Conservation (phyloP, 2,888 invertebrate genomes). For the Drosophila macrospina region DNA sequence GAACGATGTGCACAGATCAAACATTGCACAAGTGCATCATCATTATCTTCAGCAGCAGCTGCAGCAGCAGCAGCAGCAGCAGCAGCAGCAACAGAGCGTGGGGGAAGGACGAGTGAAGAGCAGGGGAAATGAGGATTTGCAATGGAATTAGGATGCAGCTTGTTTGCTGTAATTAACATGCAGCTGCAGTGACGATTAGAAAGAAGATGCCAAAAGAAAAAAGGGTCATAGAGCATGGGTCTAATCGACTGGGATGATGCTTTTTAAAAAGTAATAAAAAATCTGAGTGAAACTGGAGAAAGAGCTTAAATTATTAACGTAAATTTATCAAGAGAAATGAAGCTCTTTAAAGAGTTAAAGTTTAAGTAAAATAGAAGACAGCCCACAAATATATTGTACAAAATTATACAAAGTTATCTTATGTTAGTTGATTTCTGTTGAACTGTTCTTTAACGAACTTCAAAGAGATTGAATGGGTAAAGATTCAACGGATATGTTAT, state of each 20-base stretch:
- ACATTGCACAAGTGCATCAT: constrained; percentile 69
- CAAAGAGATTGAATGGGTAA: too few species aligned
- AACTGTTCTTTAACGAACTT: too few species aligned
- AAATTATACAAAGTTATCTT: too few species aligned
- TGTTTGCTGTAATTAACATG: constrained; percentile 81
- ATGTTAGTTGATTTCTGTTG: too few species aligned
- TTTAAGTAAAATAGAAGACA: too few species aligned
- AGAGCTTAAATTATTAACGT: too few species aligned
- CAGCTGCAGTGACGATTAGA: constrained; percentile 63
- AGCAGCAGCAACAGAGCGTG: constrained; percentile 28
- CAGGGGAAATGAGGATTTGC: constrained; percentile 7
- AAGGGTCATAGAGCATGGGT: constrained; percentile 13
- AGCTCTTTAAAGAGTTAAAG: too few species aligned
- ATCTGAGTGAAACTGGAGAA: background rate
- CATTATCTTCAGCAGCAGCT: background rate
- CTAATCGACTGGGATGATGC: constrained; percentile 30
- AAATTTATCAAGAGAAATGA: too few species aligned
- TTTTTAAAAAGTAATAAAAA: background rate
- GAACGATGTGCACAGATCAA: constrained; percentile 67
- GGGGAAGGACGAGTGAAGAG: background rate
- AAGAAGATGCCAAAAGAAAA: constrained; percentile 57
- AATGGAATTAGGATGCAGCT: constrained; percentile 52
- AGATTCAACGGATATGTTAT: too few species aligned
- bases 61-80: constrained; percentile 18
- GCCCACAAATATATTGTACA: too few species aligned